phyloP scores from a whole-genome alignment of 1,140 invertebrate species.

The Micrasema minimum region DNA sequence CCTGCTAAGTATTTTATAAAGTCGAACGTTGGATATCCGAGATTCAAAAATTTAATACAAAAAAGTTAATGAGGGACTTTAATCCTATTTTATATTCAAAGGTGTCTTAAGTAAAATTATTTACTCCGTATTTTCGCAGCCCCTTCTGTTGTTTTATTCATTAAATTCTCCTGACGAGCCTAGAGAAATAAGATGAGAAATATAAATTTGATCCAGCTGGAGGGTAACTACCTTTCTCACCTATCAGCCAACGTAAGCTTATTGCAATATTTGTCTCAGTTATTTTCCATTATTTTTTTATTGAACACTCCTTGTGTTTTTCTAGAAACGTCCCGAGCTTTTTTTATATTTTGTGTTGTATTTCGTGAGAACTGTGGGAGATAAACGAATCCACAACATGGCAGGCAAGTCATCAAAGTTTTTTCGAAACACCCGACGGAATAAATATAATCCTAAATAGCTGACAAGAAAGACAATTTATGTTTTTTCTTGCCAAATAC shows the following conservation, averaged over 20 bases:
- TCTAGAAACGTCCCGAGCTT: not conserved
- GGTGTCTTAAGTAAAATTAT: constrained; percentile 30
- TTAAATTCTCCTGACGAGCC: constrained; percentile 11
- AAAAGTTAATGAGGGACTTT: constrained; percentile 25
- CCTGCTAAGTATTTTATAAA: too few species aligned
- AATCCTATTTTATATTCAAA: constrained; percentile 33
- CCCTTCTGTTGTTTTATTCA: constrained; percentile 33
- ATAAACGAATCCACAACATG: too few species aligned
- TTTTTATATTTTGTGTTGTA: not conserved
- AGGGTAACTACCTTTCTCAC: constrained; percentile 8
- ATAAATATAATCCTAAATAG: too few species aligned
- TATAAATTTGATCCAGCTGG: constrained; percentile 16
- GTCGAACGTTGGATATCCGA: too few species aligned
- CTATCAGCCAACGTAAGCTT: constrained; percentile 16
- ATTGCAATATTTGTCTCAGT: constrained; percentile 32
- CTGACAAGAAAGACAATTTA: too few species aligned
- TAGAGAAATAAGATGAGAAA: not conserved
- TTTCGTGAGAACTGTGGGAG: too few species aligned
- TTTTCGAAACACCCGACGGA: too few species aligned
- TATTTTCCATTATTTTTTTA: constrained; percentile 17
- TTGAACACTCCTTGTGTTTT: constrained; percentile 22
- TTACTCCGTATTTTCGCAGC: not conserved
- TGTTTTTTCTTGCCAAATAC: too few species aligned
- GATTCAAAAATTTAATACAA: constrained; percentile 5
- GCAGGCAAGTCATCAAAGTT: too few species aligned